Evolutionary conservation across 2,888 invertebrate genomes (phyloP), one percentile per base, ranked within the genome.

Genomic region (Tetramorium bicarinatum): DNA sequence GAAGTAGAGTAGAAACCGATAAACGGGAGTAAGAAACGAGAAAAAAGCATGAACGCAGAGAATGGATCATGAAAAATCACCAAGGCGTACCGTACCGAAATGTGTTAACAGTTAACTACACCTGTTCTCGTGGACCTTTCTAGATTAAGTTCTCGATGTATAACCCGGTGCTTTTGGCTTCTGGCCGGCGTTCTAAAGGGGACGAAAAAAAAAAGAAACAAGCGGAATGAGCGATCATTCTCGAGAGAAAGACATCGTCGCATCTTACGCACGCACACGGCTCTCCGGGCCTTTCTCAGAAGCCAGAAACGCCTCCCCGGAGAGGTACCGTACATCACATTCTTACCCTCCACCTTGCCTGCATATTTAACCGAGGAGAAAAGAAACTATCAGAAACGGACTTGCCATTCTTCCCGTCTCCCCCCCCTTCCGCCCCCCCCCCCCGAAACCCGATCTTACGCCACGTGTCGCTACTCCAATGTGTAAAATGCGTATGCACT

Each of bases 81-180:
- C 83, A 59, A 56, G 54, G 9, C 83, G 83, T 75, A 83, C 47
- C 79, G 74, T 85, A 62, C 21, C 87, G 69, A 54, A 83, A 84
- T 34, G 54, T 83, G 81, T 75, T 83, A 67, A 89, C 79, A 74
- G 71, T 85, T 82, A 79, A 85, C 85, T 38, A 59, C 69, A 88
- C 82, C 87, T 86, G 90, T 88, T 85, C 83, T 85, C 87, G 85
- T 56, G 84, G 87, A 85, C 86, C 71, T 79, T 79, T 82, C 75
- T 85, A 87, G 88, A 86, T 83, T 87, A 90, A 88, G 87, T 84
- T 72, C 72, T 75, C 69, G 76, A 83, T 80, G 72, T 87, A 84
- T 87, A 85, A 88, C 67, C 81, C 71, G 88, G 91, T 69, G 87
- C 80, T 90, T 91, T 85, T 91, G 90, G 90, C 90, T 90, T 91